Evolutionary conservation across 2,888 invertebrate genomes (phyloP).

Genomic region (Conus canariensis): DNA sequence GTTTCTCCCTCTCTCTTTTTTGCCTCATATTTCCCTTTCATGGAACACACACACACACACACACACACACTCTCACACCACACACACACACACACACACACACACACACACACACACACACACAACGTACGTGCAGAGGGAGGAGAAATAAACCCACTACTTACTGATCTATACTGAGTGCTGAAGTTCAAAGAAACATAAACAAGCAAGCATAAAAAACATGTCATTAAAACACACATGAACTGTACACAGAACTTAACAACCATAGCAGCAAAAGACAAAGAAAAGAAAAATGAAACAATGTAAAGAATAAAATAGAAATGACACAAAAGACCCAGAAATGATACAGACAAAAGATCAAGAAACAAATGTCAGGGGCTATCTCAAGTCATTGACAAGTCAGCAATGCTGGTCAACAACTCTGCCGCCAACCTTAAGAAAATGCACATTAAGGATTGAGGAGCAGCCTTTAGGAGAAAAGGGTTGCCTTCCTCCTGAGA

Average conservation of each 20-base stretch:
- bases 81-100: background rate
- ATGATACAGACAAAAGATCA: too few relatives aligned
- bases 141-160: background rate
- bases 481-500: too few relatives aligned
- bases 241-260: background rate
- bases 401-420: too few relatives aligned
- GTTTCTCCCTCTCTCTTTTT: too few relatives aligned
- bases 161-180: conserved; percentile 24
- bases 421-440: too few relatives aligned
- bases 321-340: background rate
- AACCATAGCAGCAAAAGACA: background rate
- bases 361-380: too few relatives aligned
- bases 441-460: too few relatives aligned
- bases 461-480: too few relatives aligned
- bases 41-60: background rate
- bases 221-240: background rate
- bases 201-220: background rate
- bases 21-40: background rate
- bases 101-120: too few relatives aligned
- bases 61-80: background rate
- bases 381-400: too few relatives aligned
- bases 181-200: background rate
- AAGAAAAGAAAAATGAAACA: too few relatives aligned
- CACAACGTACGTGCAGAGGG: background rate
- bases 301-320: background rate